Evolutionary conservation across 2,888 invertebrate species (phyloP), one percentile per base, ranked within the genome.

Genomic region (Philereme vetulata): DNA sequence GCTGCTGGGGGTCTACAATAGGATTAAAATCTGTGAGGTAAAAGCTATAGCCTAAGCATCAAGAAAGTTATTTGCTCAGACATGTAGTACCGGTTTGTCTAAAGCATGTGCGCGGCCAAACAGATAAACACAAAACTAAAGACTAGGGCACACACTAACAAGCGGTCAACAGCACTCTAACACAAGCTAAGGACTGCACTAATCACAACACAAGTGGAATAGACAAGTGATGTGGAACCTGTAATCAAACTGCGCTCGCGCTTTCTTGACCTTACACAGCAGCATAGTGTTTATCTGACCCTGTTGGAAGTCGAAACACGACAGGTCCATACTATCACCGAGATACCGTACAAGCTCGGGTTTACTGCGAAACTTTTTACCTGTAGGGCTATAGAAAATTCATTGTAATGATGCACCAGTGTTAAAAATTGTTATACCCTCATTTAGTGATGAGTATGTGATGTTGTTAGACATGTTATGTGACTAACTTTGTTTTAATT

Each of bases 351-450:
- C 95, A 85, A 97, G 93, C 90, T 96, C 96, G 67, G 96, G 95
- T 88, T 97, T 97, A 91, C 95, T 96, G 85, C 96, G 94, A 85
- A 96, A 95, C 93, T 95, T 95, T 92, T 95, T 95, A 83, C 96
- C 97, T 93, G 95, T 94, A 75, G 96, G 96, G 90, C 96, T 97
- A 93, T 74, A 88, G 89, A 90, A 91, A 92, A 88, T 78, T 78
- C 68, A 87, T 81, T 82, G 80, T 85, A 81, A 89, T 81, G 76
- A 74, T 75, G 71, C 66, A 74, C 72, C 67, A 69, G 62, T 66
- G 65, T 70, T 67, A 69, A 36, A 7, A 36, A 6, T 42, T 65
- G 75, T 81, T 77, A 77, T 74, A 75, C 73, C 75, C 70, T 75
- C 65, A 77, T 80, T 82, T 77, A 82, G 79, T 80, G 70, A 81